Percentiles rank a stretch among this genome's conserved stretches.
phyloP scores from a whole-genome alignment of 2,888 invertebrate genomes.

The Ochropleura plecta region DNA sequence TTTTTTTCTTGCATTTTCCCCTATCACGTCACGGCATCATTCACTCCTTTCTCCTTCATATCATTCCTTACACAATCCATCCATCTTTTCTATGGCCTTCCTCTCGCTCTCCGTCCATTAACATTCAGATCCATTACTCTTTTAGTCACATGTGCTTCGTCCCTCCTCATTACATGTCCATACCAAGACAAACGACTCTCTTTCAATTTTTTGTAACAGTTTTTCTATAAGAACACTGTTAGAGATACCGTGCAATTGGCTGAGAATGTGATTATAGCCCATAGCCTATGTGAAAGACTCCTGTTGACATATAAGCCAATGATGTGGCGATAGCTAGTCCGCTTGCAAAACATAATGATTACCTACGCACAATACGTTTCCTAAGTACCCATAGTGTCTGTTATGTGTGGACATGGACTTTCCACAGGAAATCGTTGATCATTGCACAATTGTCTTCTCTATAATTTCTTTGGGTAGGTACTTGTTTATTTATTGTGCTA shows the following conservation, averaged over 20 bases:
- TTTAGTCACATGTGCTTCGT: too few species aligned
- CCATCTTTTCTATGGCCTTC: too few species aligned
- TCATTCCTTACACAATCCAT: too few species aligned
- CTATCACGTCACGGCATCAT: too few species aligned
- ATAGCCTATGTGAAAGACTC: background rate
- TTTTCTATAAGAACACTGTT: too few species aligned
- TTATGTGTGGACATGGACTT: background rate
- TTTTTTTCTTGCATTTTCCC: too few species aligned
- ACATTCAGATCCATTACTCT: too few species aligned
- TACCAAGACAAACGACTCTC: too few species aligned
- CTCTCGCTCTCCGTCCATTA: too few species aligned
- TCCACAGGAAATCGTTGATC: slow-evolving; percentile 5
- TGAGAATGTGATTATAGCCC: background rate
- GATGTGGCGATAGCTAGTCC: background rate
- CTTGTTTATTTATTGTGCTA: background rate
- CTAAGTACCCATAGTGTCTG: background rate
- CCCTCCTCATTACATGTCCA: too few species aligned
- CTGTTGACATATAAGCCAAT: background rate
- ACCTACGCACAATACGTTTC: background rate
- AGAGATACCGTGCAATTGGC: background rate
- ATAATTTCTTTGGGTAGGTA: background rate
- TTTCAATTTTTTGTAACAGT: too few species aligned
- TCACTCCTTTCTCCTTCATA: too few species aligned
- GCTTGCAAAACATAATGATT: slow-evolving; percentile 29
- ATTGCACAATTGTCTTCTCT: background rate